Evolutionary conservation across 64 coral and sea anemone genomes (phyloP).

Genomic region (Dendrophyllia cribrosa): DNA sequence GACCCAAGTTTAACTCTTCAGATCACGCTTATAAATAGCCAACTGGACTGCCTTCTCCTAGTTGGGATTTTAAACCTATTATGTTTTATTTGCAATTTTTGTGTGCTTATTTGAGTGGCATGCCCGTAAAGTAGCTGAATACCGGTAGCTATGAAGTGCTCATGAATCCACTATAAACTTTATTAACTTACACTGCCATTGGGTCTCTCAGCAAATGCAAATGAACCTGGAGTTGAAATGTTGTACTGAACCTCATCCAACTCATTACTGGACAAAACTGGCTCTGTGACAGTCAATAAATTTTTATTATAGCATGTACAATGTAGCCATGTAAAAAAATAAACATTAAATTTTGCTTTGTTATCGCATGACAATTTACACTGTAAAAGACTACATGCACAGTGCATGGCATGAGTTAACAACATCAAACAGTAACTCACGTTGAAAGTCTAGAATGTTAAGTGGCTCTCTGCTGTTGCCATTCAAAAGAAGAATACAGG

Average conservation of each 20-base stretch:
- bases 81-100: too few relatives aligned
- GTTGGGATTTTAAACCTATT: too few relatives aligned
- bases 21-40: too few relatives aligned
- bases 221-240: constrained; percentile 87
- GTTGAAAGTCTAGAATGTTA: constrained; percentile 77
- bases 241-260: constrained; percentile 76
- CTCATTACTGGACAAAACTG: constrained; percentile 87
- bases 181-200: constrained; percentile 23
- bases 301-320: background rate
- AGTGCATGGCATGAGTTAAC: background rate
- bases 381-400: too few relatives aligned
- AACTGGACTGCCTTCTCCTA: too few relatives aligned
- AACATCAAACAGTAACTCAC: constrained; percentile 29
- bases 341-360: too few relatives aligned
- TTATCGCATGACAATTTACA: too few relatives aligned
- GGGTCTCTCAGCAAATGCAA: constrained; percentile 73
- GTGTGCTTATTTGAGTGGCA: too few relatives aligned
- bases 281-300: constrained; percentile 56
- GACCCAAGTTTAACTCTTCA: too few relatives aligned
- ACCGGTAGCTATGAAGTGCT: background rate
- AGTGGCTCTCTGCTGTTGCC: constrained; percentile 87
- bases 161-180: background rate
- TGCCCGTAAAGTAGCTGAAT: too few relatives aligned
- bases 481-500: constrained; percentile 82
- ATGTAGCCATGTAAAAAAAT: too few relatives aligned